These are phyloP conservation scores for Arenaria interpres DNA, from an alignment of 2,113 vertebrate species.

Conservation along the genomic window DNA sequence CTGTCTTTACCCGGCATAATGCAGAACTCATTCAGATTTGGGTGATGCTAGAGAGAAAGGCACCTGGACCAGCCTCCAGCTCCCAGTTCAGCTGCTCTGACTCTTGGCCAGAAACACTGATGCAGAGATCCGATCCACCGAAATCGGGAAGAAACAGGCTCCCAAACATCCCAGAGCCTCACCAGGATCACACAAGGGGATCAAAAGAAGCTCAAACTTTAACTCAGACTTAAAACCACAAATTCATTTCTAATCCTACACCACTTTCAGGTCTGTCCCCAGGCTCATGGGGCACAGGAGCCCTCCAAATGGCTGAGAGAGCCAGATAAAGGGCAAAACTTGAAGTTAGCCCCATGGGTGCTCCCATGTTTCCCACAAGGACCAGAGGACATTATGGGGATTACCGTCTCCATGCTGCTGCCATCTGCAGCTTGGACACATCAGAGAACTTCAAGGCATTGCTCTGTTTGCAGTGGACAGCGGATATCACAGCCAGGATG, in stretches of 20 bases:
- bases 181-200: not conserved
- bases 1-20: not conserved
- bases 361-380: not conserved
- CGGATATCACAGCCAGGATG: fast-evolving
- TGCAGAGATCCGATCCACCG: not conserved
- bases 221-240: not conserved
- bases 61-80: not conserved
- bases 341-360: not conserved
- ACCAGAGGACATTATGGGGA: not conserved
- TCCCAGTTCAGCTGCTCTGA: not conserved
- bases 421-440: fast-evolving
- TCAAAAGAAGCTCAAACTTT: not conserved
- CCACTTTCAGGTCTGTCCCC: not conserved
- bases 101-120: not conserved
- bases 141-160: fast-evolving
- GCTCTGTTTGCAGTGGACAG: not conserved
- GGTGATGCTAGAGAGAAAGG: not conserved
- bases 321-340: not conserved
- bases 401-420: not conserved
- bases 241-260: not conserved
- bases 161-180: not conserved
- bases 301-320: not conserved
- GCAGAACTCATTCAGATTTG: not conserved
- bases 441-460: not conserved
- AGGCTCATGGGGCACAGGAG: not conserved